Evolutionary conservation across 2,113 vertebrate genomes (phyloP).

Genomic region (Menidia beryllina): DNA sequence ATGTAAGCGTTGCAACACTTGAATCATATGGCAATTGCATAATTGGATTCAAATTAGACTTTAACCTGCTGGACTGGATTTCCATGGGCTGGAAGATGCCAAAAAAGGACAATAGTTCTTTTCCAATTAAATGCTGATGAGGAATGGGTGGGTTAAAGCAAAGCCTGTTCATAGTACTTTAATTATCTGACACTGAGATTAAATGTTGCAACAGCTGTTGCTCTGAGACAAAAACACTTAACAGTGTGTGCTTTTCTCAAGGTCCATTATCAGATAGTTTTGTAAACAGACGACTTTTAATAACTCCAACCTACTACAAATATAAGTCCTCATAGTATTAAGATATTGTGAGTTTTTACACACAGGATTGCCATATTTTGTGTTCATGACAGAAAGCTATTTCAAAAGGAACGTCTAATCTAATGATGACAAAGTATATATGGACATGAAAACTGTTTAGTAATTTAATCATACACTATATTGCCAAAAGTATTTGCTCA

Average conservation of each 20-base stretch:
- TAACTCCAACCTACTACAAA: no score
- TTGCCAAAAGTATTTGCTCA: no score
- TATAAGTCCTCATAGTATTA: no score
- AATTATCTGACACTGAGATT: conserved; percentile 41
- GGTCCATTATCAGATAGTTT: no score
- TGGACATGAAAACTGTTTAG: no score
- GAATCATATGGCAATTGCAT: conserved; percentile 53
- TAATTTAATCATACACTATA: no score
- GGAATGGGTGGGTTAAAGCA: conserved; percentile 39
- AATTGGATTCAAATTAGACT: conserved; percentile 76
- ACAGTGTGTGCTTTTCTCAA: neutral
- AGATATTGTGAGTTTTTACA: no score
- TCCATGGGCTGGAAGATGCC: conserved; percentile 51
- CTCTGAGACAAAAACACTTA: neutral
- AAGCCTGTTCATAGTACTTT: conserved; percentile 29
- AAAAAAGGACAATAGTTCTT: conserved; percentile 45
- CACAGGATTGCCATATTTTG: no score
- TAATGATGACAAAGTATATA: no score
- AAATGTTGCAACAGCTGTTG: conserved; percentile 37
- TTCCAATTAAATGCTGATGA: conserved; percentile 59
- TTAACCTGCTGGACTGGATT: conserved; percentile 66
- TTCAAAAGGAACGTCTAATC: no score
- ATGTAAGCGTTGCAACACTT: conserved; percentile 43
- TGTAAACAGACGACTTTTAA: no score
- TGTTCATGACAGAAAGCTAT: no score